These are phyloP conservation scores for Heliconius hortense DNA, from an alignment of 2,888 invertebrate species.

Conservation along the genomic window DNA sequence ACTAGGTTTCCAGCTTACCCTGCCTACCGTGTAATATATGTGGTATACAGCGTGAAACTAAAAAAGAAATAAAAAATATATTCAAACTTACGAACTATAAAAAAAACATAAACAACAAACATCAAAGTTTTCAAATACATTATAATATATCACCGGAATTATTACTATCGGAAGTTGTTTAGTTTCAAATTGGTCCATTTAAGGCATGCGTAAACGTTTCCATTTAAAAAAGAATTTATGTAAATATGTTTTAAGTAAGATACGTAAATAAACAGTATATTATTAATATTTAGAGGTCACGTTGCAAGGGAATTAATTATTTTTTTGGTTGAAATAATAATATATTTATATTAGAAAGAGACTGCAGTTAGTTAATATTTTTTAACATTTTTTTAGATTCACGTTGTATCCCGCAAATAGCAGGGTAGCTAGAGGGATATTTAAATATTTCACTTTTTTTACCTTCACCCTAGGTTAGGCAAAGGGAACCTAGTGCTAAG, in stretches of 20 bases:
- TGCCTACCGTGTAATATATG: background rate
- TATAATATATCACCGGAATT: background rate
- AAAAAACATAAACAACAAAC: background rate
- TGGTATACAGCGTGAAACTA: background rate
- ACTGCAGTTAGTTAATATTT: too few species aligned
- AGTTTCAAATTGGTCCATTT: background rate
- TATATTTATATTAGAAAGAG: background rate
- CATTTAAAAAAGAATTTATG: background rate
- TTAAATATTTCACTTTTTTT: too few species aligned
- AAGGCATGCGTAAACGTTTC: background rate
- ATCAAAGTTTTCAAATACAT: too few species aligned
- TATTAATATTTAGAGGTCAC: background rate
- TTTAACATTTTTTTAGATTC: too few species aligned
- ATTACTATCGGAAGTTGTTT: conserved; percentile 11
- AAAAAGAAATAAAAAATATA: background rate
- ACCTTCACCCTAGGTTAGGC: too few species aligned
- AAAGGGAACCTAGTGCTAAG: too few species aligned
- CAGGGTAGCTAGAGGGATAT: too few species aligned
- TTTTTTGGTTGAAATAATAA: background rate
- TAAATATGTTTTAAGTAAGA: background rate
- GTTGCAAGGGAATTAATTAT: background rate
- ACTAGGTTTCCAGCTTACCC: too few species aligned
- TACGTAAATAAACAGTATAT: background rate
- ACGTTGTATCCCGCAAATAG: too few species aligned
- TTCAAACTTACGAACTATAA: background rate